Evolutionary conservation across 2,113 vertebrate species (phyloP).

Genomic region (Lontra canadensis): DNA sequence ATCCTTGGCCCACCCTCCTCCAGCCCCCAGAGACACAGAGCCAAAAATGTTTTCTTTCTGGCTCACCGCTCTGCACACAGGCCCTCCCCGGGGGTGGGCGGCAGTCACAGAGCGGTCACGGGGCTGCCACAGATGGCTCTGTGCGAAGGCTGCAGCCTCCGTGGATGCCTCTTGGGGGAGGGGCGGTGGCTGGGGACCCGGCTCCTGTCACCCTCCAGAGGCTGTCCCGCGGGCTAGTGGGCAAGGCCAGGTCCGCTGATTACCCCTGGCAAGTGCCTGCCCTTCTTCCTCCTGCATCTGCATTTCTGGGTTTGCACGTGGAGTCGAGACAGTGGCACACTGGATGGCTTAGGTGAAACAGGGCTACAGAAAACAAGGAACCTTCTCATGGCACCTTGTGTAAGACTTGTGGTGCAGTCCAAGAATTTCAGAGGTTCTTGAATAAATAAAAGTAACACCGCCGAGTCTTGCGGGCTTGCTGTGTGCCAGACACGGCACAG

Average conservation of each 20-base stretch:
- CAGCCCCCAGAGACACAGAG: neutral
- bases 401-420: neutral
- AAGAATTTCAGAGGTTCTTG: neutral
- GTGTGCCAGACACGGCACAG: neutral
- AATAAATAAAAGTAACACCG: neutral
- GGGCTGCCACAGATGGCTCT: neutral
- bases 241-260: neutral
- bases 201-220: neutral
- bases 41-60: neutral
- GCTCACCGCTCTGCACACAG: neutral
- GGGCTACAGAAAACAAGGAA: neutral
- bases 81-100: neutral
- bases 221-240: no score
- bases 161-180: neutral
- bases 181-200: neutral
- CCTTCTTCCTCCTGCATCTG: fast-evolving
- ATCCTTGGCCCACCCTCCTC: neutral
- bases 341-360: neutral
- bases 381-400: neutral
- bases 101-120: neutral
- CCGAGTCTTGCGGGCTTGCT: neutral
- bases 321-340: neutral
- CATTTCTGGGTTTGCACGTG: neutral
- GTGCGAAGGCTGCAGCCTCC: neutral
- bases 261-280: neutral